These are phyloP conservation scores for Micropterix aruncella DNA, from an alignment of 2,888 invertebrate genomes.

Conservation along the genomic window DNA sequence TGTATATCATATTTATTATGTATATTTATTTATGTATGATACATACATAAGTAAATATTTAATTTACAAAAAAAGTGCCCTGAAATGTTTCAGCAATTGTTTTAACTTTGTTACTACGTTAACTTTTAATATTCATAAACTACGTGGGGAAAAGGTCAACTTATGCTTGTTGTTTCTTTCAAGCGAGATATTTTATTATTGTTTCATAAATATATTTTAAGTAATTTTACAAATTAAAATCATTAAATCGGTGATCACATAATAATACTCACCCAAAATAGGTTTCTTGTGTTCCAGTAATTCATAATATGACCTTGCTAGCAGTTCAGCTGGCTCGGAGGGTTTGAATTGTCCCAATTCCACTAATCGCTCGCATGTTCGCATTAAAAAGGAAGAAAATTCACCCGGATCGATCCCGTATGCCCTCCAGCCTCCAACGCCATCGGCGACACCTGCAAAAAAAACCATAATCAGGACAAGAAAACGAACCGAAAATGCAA, in stretches of 20 bases:
- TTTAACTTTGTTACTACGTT: no score
- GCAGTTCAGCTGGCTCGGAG: slow-evolving; percentile 72
- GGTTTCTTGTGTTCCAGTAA: slow-evolving; percentile 83
- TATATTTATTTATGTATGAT: no score
- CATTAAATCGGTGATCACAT: no score
- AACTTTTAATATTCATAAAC: no score
- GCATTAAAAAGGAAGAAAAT: slow-evolving; percentile 90
- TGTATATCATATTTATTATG: no score
- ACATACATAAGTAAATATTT: no score
- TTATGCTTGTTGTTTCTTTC: no score
- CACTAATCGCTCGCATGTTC: slow-evolving; percentile 85
- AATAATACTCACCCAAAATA: slow-evolving; percentile 60
- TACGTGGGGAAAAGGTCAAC: no score
- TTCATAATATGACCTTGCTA: slow-evolving; percentile 87
- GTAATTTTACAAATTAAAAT: slow-evolving; percentile 5
- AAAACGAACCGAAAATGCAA: no score
- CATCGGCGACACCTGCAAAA: slow-evolving; percentile 87
- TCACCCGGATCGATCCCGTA: slow-evolving; percentile 96
- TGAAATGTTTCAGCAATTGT: no score
- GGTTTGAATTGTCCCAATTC: slow-evolving; percentile 79
- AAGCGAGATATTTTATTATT: no score
- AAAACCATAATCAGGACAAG: slow-evolving; percentile 9
- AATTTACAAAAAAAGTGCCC: no score
- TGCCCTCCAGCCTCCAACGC: slow-evolving; percentile 96
- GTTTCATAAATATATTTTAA: neutral